Conservation (phyloP, 35 echinoderm and acorn worm species). For the Patiria miniata region DNA sequence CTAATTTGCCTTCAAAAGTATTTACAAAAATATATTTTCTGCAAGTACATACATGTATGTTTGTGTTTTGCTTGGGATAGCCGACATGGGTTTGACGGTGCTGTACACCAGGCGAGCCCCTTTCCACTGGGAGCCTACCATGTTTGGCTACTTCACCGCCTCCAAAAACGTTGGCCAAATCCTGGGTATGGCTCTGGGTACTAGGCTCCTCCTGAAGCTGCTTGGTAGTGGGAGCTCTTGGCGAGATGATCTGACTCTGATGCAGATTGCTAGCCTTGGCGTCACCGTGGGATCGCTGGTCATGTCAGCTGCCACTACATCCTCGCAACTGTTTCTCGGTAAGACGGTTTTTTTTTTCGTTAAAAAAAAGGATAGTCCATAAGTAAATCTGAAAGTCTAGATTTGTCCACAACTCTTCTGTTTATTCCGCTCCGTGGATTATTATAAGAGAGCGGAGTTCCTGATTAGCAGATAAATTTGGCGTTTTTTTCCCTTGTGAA, state of each 20-base stretch:
- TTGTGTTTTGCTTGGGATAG: not conserved
- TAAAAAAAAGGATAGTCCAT: too few species aligned
- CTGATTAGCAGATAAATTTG: too few species aligned
- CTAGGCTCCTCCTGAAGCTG: slow-evolving; percentile 23
- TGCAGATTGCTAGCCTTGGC: not conserved
- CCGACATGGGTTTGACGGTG: slow-evolving; percentile 64
- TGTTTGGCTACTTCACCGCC: slow-evolving; percentile 50
- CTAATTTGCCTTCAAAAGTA: too few species aligned
- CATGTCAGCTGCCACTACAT: not conserved
- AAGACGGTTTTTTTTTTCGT: not conserved
- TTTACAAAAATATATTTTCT: too few species aligned
- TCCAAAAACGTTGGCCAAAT: slow-evolving; percentile 22
- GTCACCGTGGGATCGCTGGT: not conserved
- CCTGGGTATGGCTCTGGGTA: slow-evolving; percentile 35
- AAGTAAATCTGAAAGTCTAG: too few species aligned
- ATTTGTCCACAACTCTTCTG: too few species aligned
- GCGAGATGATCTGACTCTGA: not conserved
- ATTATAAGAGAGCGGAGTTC: too few species aligned
- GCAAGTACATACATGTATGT: too few species aligned
- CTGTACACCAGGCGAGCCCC: slow-evolving; percentile 61
- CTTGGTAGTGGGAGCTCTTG: not conserved
- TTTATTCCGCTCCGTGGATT: too few species aligned
- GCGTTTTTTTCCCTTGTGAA: too few species aligned
- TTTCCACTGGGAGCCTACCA: slow-evolving; percentile 59
- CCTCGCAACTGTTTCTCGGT: not conserved